Conservation (phyloP, 1,140 invertebrate genomes). For the Meloidogyne hapla region DNA sequence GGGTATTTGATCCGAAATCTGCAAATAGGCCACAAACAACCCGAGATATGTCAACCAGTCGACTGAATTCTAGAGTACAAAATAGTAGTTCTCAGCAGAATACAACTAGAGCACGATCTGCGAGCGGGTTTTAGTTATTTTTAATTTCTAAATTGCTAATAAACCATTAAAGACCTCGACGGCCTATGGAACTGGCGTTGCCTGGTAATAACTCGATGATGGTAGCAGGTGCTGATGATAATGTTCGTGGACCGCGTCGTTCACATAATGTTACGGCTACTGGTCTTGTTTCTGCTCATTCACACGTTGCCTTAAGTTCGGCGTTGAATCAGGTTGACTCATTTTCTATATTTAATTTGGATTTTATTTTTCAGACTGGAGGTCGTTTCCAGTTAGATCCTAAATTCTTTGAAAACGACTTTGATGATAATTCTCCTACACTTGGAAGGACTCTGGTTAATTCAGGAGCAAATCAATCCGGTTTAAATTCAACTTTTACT, state of each 20-base stretch:
- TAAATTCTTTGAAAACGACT: slow-evolving; percentile 34
- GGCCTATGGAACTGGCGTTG: slow-evolving; percentile 8
- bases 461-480: slow-evolving; percentile 2
- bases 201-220: slow-evolving; percentile 23
- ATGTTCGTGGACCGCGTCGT: not conserved
- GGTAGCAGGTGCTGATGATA: slow-evolving; percentile 1
- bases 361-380: not conserved
- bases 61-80: slow-evolving; percentile 3
- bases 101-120: slow-evolving; percentile 16
- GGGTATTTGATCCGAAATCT: not conserved
- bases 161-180: slow-evolving; percentile 9
- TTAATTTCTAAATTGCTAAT: not conserved
- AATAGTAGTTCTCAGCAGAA: not conserved
- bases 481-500: slow-evolving; percentile 7
- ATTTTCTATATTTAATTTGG: slow-evolving; percentile 1
- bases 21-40: not conserved
- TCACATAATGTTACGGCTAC: slow-evolving; percentile 12
- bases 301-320: slow-evolving; percentile 3
- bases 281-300: slow-evolving; percentile 21
- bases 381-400: slow-evolving; percentile 34
- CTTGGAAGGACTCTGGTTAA: not conserved
- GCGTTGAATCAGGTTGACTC: not conserved
- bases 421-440: slow-evolving; percentile 17
- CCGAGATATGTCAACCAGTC: slow-evolving; percentile 12
- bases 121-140: slow-evolving; percentile 21